These are phyloP conservation scores for Sylvilagus bachmani DNA, from an alignment of 2,113 vertebrate genomes.

Conservation along the genomic window DNA sequence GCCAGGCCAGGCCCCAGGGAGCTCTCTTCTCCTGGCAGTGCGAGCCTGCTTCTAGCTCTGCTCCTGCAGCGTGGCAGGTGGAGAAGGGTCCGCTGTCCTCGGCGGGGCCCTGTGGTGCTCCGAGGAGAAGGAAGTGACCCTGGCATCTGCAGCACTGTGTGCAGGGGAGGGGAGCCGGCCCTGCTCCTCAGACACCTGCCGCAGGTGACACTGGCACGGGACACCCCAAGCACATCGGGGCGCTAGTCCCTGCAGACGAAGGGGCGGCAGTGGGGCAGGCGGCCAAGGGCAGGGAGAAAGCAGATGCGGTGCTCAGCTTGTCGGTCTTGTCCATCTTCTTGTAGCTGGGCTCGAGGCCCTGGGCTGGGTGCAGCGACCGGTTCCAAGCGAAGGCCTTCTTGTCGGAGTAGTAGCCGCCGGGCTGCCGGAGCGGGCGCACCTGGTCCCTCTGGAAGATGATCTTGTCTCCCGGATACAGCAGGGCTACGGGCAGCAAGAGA, in stretches of 20 bases:
- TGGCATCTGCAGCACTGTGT: too few relatives aligned
- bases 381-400: not conserved
- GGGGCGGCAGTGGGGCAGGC: not conserved
- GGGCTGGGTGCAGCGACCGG: not conserved
- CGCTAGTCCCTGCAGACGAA: not conserved
- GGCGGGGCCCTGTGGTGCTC: not conserved
- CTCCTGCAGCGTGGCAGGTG: not conserved
- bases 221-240: too few relatives aligned
- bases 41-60: not conserved
- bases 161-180: not conserved
- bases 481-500: conserved; percentile 66
- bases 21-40: not conserved
- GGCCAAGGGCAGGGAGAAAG: not conserved
- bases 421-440: conserved; percentile 76
- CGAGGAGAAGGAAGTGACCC: too few relatives aligned
- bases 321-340: conserved; percentile 36
- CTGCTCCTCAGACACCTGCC: accelerated
- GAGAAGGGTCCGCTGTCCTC: not conserved
- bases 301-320: conserved; percentile 59
- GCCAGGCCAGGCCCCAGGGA: not conserved
- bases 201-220: not conserved
- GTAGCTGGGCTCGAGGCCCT: accelerated
- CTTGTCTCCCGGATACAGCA: conserved; percentile 84
- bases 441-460: conserved; percentile 63
- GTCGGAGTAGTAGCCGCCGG: conserved; percentile 73